These are phyloP conservation scores for Cepaea hortensis DNA, from an alignment of 2,888 invertebrate genomes.

Conservation along the genomic window DNA sequence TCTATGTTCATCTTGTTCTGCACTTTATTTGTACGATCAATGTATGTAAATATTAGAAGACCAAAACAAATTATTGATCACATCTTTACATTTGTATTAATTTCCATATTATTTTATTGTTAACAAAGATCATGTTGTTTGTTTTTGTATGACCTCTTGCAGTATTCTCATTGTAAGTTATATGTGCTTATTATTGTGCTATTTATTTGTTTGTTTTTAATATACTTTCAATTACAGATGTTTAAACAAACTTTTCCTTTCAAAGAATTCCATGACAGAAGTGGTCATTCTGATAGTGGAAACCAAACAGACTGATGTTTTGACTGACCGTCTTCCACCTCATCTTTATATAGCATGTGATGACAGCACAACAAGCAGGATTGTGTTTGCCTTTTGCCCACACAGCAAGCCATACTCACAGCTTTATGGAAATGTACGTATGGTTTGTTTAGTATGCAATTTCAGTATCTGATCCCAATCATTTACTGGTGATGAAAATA, in stretches of 20 bases:
- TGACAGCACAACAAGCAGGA: slow-evolving; percentile 23
- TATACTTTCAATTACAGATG: background rate
- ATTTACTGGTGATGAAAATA: too few species aligned
- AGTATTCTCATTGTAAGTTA: background rate
- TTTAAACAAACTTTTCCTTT: slow-evolving; percentile 13
- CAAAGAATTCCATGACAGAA: slow-evolving; percentile 67
- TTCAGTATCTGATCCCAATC: background rate
- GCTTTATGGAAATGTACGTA: slow-evolving; percentile 65
- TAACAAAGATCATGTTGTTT: too few species aligned
- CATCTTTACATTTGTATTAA: too few species aligned
- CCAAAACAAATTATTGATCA: too few species aligned
- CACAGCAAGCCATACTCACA: slow-evolving; percentile 69
- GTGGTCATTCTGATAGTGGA: slow-evolving; percentile 60
- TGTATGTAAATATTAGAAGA: too few species aligned
- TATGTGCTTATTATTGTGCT: background rate
- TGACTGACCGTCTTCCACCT: slow-evolving; percentile 59
- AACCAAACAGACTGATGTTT: slow-evolving; percentile 54
- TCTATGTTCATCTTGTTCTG: too few species aligned
- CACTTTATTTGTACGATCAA: too few species aligned
- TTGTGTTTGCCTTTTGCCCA: slow-evolving; percentile 67
- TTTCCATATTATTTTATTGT: too few species aligned
- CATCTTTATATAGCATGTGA: slow-evolving; percentile 59
- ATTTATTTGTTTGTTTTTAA: background rate
- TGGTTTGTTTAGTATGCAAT: background rate
- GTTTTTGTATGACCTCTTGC: too few species aligned